phyloP scores from a whole-genome alignment of 1,140 invertebrate species.

The Metaphire vulgaris region DNA sequence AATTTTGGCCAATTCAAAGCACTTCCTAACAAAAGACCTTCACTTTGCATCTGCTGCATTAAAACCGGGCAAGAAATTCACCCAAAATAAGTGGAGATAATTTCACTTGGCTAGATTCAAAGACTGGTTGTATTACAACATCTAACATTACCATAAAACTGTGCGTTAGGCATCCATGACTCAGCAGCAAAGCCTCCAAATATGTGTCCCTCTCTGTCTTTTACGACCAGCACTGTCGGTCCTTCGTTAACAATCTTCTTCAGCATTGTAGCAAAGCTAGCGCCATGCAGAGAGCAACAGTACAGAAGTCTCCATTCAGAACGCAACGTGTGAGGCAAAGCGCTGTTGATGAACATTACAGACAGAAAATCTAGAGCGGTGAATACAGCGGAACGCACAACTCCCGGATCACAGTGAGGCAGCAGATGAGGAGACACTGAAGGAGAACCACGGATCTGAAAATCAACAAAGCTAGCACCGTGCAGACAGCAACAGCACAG shows the following conservation, averaged over 20 bases:
- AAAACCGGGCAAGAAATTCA: no score
- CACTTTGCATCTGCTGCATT: no score
- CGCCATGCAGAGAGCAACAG: conserved; percentile 39
- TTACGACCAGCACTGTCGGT: conserved; percentile 44
- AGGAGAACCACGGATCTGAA: no score
- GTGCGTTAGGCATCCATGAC: conserved; percentile 66
- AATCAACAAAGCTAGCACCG: no score
- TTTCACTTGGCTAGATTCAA: no score
- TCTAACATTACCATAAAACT: conserved; percentile 62
- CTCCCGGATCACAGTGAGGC: background rate
- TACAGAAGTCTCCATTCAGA: conserved; percentile 48
- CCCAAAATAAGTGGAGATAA: no score
- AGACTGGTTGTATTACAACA: no score
- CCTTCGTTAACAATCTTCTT: conserved; percentile 40
- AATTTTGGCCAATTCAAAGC: no score
- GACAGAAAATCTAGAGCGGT: conserved; percentile 36
- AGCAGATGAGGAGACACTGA: conserved; percentile 11
- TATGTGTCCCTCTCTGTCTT: conserved; percentile 71
- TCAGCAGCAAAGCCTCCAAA: conserved; percentile 79
- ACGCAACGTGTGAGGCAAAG: conserved; percentile 39
- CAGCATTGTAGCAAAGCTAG: conserved; percentile 49
- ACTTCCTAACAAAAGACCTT: no score
- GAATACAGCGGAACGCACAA: background rate
- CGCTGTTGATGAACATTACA: conserved; percentile 43
- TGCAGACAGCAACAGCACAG: no score